A percentile compares a stretch with the other conserved stretches of the same genome.
Evolutionary conservation across 2,113 vertebrate genomes (phyloP).

Genomic region (Catagonus wagneri): DNA sequence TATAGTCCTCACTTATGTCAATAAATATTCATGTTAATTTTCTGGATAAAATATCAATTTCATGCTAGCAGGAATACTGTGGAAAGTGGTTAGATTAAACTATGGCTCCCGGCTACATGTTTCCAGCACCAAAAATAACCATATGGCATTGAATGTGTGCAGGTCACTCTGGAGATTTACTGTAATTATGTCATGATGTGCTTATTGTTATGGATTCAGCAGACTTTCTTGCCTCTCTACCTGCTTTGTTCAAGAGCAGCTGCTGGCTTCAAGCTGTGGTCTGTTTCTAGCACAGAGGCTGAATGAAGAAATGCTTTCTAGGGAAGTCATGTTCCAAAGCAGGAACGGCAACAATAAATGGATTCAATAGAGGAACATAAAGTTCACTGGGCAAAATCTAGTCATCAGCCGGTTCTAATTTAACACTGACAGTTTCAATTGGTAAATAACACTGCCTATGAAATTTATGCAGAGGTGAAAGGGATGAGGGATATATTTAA

Average conservation of each 20-base stretch:
- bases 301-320: constrained; percentile 84
- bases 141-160: constrained; percentile 82
- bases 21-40: constrained; percentile 83
- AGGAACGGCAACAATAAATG: constrained; percentile 78
- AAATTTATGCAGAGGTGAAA: constrained; percentile 71
- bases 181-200: constrained; percentile 85
- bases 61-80: constrained; percentile 65
- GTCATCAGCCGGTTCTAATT: constrained; percentile 83
- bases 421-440: constrained; percentile 78
- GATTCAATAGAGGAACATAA: constrained; percentile 80
- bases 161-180: constrained; percentile 84
- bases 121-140: constrained; percentile 82
- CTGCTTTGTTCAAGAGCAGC: constrained; percentile 87
- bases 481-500: constrained; percentile 62
- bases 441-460: constrained; percentile 80
- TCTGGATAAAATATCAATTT: constrained; percentile 77
- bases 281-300: constrained; percentile 76
- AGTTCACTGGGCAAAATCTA: constrained; percentile 82
- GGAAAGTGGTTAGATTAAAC: constrained; percentile 76
- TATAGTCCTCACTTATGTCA: constrained; percentile 67
- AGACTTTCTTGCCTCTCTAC: constrained; percentile 83
- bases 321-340: constrained; percentile 86
- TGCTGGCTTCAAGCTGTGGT: constrained; percentile 86
- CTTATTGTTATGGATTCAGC: constrained; percentile 83
- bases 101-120: neutral